Evolutionary conservation across 92 coral and sea anemone genomes (phyloP).

Genomic region (Epizoanthus rinbou): DNA sequence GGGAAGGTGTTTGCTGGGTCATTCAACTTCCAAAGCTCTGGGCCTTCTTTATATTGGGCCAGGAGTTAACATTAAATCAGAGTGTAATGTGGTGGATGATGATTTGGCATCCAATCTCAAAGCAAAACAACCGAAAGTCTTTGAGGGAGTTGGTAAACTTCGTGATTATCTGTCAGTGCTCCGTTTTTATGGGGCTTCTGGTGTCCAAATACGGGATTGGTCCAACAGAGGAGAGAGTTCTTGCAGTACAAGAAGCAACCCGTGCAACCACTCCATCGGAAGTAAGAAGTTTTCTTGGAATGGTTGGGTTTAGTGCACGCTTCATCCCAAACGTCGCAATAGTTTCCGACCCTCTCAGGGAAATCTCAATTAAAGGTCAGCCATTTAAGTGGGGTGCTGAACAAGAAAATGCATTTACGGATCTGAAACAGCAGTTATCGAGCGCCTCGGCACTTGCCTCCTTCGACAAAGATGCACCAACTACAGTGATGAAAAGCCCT

Average conservation of each 20-base stretch:
- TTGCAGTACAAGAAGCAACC: slow-evolving; percentile 54
- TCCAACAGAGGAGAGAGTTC: slow-evolving; percentile 54
- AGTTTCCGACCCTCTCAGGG: slow-evolving; percentile 42
- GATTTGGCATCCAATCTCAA: too few relatives aligned
- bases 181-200: slow-evolving; percentile 58
- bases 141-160: too few relatives aligned
- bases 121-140: too few relatives aligned
- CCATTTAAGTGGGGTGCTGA: slow-evolving; percentile 45
- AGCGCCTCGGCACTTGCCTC: slow-evolving; percentile 48
- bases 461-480: slow-evolving; percentile 45
- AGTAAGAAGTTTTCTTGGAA: slow-evolving; percentile 47
- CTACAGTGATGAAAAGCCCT: slow-evolving; percentile 59
- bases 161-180: too few relatives aligned
- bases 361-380: slow-evolving; percentile 47
- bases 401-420: slow-evolving; percentile 45
- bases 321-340: slow-evolving; percentile 49
- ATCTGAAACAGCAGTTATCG: slow-evolving; percentile 46
- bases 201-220: slow-evolving; percentile 55
- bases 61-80: too few relatives aligned
- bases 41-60: too few relatives aligned
- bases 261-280: slow-evolving; percentile 40
- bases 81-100: too few relatives aligned
- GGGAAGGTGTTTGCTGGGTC: too few relatives aligned
- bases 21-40: too few relatives aligned
- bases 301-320: slow-evolving; percentile 49